These are phyloP conservation scores for Bergia puertoricense DNA, from an alignment of 92 coral and sea anemone genomes.

Conservation along the genomic window DNA sequence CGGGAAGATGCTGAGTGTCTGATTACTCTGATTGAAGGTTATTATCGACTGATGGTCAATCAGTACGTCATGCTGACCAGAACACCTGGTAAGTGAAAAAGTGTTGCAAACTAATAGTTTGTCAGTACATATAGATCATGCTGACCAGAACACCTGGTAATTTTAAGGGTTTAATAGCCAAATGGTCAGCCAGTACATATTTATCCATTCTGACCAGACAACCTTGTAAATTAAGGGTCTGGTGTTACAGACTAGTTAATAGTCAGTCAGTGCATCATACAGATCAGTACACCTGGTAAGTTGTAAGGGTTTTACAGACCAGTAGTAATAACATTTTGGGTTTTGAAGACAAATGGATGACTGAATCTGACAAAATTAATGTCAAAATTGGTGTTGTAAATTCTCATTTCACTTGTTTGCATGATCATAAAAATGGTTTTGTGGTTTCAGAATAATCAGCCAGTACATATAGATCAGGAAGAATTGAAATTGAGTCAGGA, in stretches of 20 bases:
- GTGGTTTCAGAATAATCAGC: constrained; percentile 32
- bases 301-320: constrained; percentile 84
- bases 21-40: constrained; percentile 81
- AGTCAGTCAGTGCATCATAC: too few relatives aligned
- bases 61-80: constrained; percentile 75
- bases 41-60: constrained; percentile 86
- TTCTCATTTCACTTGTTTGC: too few relatives aligned
- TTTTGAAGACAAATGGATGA: too few relatives aligned
- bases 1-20: constrained; percentile 75
- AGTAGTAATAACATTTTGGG: constrained; percentile 23
- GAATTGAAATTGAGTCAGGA: too few relatives aligned
- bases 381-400: too few relatives aligned
- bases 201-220: constrained; percentile 48
- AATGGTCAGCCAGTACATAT: constrained; percentile 78
- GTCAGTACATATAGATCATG: too few relatives aligned
- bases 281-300: neutral
- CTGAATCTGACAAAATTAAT: too few relatives aligned
- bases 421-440: too few relatives aligned
- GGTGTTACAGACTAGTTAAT: neutral
- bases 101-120: neutral
- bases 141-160: neutral
- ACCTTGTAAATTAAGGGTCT: neutral
- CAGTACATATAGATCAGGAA: constrained; percentile 54
- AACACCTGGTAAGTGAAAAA: constrained; percentile 22
- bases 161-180: constrained; percentile 84